Conservation (phyloP, 2,888 invertebrate genomes). For the Caenorhabditis japonica region DNA sequence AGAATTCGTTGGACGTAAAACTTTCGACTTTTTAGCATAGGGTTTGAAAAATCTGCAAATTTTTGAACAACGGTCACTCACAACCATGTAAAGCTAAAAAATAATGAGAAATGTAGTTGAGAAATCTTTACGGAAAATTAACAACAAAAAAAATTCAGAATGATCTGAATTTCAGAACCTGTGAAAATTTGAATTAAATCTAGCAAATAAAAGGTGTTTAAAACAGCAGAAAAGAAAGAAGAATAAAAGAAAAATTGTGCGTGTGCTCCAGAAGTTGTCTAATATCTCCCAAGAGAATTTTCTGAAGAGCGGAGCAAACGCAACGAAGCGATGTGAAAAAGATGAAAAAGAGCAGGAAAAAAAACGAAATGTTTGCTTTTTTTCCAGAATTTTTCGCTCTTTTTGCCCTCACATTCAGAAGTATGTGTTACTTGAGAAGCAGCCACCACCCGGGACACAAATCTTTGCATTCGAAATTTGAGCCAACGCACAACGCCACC, state of each 20-base stretch:
- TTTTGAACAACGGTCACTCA: too few species aligned
- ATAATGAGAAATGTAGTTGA: too few species aligned
- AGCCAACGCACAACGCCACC: slow-evolving; percentile 2
- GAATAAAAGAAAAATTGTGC: slow-evolving; percentile 1
- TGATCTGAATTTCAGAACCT: too few species aligned
- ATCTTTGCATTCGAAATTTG: slow-evolving; percentile 51
- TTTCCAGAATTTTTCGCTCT: slow-evolving; percentile 8
- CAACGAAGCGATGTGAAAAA: slow-evolving; percentile 6
- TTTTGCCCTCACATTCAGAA: slow-evolving; percentile 6
- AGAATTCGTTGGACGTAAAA: too few species aligned
- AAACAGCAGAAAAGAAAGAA: background rate
- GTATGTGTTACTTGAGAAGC: slow-evolving; percentile 8
- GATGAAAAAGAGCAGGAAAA: slow-evolving; percentile 1
- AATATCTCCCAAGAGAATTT: slow-evolving; percentile 46
- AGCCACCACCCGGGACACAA: slow-evolving; percentile 18
- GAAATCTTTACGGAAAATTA: too few species aligned
- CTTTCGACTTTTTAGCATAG: too few species aligned
- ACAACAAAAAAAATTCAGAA: too few species aligned
- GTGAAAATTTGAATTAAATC: too few species aligned
- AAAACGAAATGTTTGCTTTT: slow-evolving; percentile 46
- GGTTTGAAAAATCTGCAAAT: too few species aligned
- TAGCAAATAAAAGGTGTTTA: too few species aligned
- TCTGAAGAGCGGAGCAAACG: slow-evolving; percentile 11
- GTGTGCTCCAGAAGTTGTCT: slow-evolving; percentile 38
- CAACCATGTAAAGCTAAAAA: too few species aligned